Conservation (phyloP, 2,888 invertebrate genomes). For the Lycocerus yunnanus region DNA sequence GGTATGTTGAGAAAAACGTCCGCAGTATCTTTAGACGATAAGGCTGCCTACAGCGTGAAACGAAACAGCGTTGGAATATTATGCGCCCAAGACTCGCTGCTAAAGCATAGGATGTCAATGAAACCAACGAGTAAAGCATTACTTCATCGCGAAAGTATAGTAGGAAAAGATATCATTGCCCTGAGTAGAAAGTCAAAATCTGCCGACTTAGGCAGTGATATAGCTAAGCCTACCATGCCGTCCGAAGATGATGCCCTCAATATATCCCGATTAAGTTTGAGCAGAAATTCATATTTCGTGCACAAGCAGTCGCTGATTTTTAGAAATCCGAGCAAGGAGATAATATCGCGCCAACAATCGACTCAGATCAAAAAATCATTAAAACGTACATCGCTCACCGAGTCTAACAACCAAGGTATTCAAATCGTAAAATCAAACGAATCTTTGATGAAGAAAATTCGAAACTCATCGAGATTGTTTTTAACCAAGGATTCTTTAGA, state of each 20-base stretch:
- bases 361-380: background rate
- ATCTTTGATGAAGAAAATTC: background rate
- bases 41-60: background rate
- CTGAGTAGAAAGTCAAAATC: background rate
- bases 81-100: constrained; percentile 3
- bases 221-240: background rate
- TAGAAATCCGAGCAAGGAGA: background rate
- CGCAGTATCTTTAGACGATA: background rate
- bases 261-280: constrained; percentile 15
- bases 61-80: background rate
- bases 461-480: constrained; percentile 23
- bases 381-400: background rate
- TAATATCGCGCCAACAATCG: background rate
- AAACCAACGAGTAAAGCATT: background rate
- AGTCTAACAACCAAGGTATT: background rate
- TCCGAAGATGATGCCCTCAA: background rate
- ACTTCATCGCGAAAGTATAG: background rate
- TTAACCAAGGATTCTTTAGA: constrained; percentile 30
- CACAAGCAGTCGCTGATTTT: constrained; percentile 12
- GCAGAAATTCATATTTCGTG: constrained; percentile 15
- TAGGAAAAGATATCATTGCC: background rate
- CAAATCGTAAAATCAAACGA: background rate
- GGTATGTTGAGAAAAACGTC: background rate
- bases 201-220: background rate
- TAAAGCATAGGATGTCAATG: constrained; percentile 12